phyloP scores from a whole-genome alignment of 2,113 vertebrate genomes.

The Mungos mungo region DNA sequence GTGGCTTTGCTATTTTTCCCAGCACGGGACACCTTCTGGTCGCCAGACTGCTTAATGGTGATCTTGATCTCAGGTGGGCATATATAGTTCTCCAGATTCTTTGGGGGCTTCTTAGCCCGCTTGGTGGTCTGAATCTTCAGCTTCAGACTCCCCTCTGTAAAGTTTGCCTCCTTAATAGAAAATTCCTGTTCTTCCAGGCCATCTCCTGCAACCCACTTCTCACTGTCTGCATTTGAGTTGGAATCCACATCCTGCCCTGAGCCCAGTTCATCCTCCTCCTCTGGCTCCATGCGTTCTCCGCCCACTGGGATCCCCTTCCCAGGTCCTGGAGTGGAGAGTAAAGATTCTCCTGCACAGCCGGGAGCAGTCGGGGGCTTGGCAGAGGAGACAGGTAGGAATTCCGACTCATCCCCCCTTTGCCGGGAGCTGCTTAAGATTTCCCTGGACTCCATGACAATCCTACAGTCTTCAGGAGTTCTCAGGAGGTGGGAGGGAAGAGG shows the following conservation, averaged over 20 bases:
- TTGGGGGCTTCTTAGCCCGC: constrained; percentile 98
- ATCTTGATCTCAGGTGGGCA: constrained; percentile 99
- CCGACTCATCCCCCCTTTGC: constrained; percentile 91
- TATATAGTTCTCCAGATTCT: constrained; percentile 99
- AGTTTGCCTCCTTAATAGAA: constrained; percentile 99
- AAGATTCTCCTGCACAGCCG: constrained; percentile 75
- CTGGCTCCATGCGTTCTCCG: constrained; percentile 88
- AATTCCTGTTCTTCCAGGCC: constrained; percentile 97
- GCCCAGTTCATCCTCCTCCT: constrained; percentile 91
- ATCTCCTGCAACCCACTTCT: constrained; percentile 93
- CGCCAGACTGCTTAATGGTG: constrained; percentile 95
- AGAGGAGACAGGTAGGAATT: constrained; percentile 84
- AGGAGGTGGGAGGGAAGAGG: constrained; percentile 39
- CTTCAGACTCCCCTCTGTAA: constrained; percentile 97
- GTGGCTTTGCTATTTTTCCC: constrained; percentile 88
- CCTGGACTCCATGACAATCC: constrained; percentile 95
- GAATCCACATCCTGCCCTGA: constrained; percentile 92
- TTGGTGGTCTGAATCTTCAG: constrained; percentile 99
- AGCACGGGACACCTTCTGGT: constrained; percentile 90
- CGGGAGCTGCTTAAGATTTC: constrained; percentile 91
- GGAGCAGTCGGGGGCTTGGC: constrained; percentile 74
- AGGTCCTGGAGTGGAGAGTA: constrained; percentile 77
- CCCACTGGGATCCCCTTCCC: constrained; percentile 85
- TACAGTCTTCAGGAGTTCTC: constrained; percentile 76
- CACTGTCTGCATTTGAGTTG: constrained; percentile 92